A percentile compares a stretch with the other conserved stretches of the same genome.
These are phyloP conservation scores for Protosalanx chinensis DNA, from an alignment of 2,797 vertebrate genomes.

Conservation along the genomic window DNA sequence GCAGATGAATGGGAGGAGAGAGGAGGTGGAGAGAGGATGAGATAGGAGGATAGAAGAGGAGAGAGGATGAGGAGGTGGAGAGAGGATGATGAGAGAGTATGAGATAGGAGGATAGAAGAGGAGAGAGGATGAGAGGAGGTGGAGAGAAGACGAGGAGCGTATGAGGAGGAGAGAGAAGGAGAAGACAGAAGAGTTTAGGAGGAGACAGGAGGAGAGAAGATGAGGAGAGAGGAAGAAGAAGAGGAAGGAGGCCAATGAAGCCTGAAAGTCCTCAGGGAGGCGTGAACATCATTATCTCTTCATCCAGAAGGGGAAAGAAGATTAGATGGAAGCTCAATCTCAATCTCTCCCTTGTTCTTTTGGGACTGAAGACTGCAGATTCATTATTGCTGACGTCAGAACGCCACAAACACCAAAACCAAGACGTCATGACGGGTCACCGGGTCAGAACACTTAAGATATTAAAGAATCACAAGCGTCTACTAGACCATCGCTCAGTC, in stretches of 20 bases:
- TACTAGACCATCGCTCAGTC: not conserved
- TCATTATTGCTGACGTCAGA: not conserved
- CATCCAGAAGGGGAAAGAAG: conserved; percentile 5
- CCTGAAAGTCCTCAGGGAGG: conserved; percentile 19
- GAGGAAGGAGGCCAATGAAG: conserved; percentile 12
- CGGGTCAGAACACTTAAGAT: not conserved
- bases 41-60: not conserved
- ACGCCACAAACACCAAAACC: too few relatives aligned
- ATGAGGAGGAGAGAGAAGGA: not conserved
- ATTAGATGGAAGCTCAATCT: not conserved
- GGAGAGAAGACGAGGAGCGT: not conserved
- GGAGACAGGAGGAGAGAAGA: too few relatives aligned
- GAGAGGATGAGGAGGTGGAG: not conserved
- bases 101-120: too few relatives aligned
- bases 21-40: not conserved
- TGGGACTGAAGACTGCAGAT: not conserved
- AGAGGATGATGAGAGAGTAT: too few relatives aligned
- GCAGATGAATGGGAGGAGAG: not conserved
- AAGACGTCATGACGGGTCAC: not conserved
- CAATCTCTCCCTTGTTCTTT: conserved; percentile 8
- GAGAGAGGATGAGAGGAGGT: not conserved
- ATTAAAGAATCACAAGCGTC: not conserved
- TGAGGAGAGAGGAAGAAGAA: too few relatives aligned
- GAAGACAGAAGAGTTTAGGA: too few relatives aligned
- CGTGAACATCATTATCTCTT: conserved; percentile 29